A percentile compares a stretch with the other conserved stretches of the same genome.
phyloP scores from a whole-genome alignment of 53 echinoderm and acorn worm genomes.

The Echinometra lucunter region DNA sequence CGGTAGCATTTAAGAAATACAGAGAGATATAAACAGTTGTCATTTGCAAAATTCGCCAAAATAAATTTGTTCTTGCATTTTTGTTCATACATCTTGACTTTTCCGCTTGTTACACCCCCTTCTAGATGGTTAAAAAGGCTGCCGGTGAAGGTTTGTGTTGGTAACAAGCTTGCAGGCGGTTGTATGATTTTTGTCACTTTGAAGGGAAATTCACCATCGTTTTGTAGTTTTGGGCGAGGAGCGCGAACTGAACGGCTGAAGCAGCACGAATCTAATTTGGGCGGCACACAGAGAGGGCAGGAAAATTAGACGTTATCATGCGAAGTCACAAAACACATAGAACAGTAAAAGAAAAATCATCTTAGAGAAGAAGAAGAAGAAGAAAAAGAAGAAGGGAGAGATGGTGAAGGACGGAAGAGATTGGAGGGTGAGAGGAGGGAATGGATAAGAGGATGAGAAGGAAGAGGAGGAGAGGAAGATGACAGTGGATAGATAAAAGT shows the following conservation, averaged over 20 bases:
- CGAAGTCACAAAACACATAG: slow-evolving; percentile 56
- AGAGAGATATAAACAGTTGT: not conserved
- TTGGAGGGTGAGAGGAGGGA: not conserved
- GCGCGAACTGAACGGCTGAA: not conserved
- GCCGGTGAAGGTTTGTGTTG: not conserved
- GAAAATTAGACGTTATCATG: slow-evolving; percentile 64
- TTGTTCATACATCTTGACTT: not conserved
- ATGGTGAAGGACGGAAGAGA: not conserved
- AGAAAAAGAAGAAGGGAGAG: not conserved
- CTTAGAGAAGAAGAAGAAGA: not conserved
- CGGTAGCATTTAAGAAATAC: slow-evolving; percentile 28
- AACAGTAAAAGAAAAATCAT: not conserved
- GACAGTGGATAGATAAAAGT: not conserved
- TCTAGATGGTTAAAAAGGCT: not conserved
- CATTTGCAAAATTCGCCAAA: not conserved
- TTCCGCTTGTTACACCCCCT: not conserved
- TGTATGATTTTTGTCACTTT: not conserved
- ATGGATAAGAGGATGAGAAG: not conserved
- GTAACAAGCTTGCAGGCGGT: slow-evolving; percentile 29
- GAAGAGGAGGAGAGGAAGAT: not conserved
- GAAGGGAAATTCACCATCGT: not conserved
- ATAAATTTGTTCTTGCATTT: slow-evolving; percentile 16
- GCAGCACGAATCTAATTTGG: slow-evolving; percentile 59
- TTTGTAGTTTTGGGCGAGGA: not conserved
- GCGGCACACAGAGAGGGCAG: slow-evolving; percentile 1